Base-by-base conservation (phyloP, 2,797 vertebrate species). In the Brachyrhaphis roseni region DNA sequence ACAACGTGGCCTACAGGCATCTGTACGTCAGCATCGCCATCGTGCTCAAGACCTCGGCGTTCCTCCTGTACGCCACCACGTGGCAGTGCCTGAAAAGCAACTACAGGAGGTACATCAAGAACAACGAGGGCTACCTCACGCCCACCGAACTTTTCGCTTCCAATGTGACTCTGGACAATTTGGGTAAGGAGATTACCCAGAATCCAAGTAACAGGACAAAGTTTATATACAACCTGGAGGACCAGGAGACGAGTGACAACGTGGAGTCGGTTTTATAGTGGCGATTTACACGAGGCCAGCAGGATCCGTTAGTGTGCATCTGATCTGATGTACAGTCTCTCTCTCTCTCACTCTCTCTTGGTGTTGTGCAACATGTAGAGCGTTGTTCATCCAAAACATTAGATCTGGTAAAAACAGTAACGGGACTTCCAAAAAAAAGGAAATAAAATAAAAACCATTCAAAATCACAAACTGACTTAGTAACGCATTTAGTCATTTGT, bases 151-250 rank as follows among this genome's bases (percentile, higher is more conserved):
- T 98, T 93, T 98, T 99, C 86, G 96, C 98, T 89, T 98, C 98
- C 88, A 98, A 97, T 71, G 93, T 99, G 93, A 99, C 98, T 93
- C 95, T 99, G 96, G 98, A 99, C 95, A 97, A 97, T 93, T 93
- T 97, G 92, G 97, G 97, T 82, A 97, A 97, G 91, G 98, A 98
- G 94, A 95, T 97, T 92, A 93, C 95, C 85, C 96, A 95, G 84
- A 96, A 95, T 84, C 93, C 94, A 78, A 91, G 95, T 87, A 97
- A 96, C 94, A 98, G 98, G 97, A 98, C 98, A 96, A 99, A 98
- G 90, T 99, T 99, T 97, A 98, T 99, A 94, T 99, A 98, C 95
- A 99, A 97, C 96, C 95, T 99, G 87, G 98, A 99, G 94, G 98
- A 99, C 87, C 97, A 97, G 0, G 98, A 98, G 87, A 97, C 95